Percentiles rank a stretch among this genome's conserved stretches.
These are phyloP conservation scores for Manis crassicaudata DNA, from an alignment of 2,797 vertebrate species.

Conservation along the genomic window DNA sequence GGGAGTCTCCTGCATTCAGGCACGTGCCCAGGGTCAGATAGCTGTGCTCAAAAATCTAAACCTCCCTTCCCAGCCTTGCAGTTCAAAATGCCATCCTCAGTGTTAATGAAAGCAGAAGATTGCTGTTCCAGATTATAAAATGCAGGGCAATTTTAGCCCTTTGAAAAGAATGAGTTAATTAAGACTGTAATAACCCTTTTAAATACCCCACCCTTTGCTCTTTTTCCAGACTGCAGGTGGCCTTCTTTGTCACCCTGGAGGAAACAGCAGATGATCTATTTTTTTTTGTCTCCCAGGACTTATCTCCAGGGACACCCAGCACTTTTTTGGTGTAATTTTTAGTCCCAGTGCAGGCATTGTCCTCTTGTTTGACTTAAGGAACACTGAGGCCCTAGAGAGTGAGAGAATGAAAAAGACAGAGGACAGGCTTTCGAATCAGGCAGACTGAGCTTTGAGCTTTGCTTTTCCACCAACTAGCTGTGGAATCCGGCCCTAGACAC, in stretches of 20 bases:
- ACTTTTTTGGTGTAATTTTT: neutral
- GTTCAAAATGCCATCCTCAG: neutral
- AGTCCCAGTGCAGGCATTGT: neutral
- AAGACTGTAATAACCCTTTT: conserved; percentile 44
- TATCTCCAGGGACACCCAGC: conserved; percentile 15
- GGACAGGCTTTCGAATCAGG: neutral
- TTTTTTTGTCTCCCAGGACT: neutral
- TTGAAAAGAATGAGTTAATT: conserved; percentile 70
- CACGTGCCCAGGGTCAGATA: neutral
- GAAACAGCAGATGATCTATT: conserved; percentile 22
- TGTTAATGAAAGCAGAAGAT: conserved; percentile 38
- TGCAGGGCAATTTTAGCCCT: conserved; percentile 9
- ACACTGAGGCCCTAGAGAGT: neutral
- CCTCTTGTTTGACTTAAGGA: neutral
- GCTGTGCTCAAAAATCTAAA: neutral
- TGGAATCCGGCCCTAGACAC: neutral
- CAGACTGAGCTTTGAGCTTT: neutral
- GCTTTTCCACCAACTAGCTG: neutral
- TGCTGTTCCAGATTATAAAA: conserved; percentile 46
- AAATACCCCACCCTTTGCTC: neutral
- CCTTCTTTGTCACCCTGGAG: conserved; percentile 43
- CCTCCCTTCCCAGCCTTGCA: neutral
- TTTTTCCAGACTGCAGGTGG: conserved; percentile 51
- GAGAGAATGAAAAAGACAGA: neutral
- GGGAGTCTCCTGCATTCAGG: neutral